These are phyloP conservation scores for Meliscaeva auricollis DNA, from an alignment of 2,888 invertebrate species.

Conservation along the genomic window DNA sequence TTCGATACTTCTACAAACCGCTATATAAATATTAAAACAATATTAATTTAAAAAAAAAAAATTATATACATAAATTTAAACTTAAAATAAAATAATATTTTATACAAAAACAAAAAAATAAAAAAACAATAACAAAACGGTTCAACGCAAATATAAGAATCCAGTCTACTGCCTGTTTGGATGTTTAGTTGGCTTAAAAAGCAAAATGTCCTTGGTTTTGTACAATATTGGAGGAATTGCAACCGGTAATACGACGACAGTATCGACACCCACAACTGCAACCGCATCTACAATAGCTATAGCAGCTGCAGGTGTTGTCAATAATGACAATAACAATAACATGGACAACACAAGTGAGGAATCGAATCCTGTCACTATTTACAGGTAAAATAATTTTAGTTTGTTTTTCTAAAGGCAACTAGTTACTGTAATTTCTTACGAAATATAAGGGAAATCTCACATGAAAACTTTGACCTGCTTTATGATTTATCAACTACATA, in stretches of 20 bases:
- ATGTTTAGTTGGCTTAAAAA: conserved; percentile 64
- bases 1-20: conserved; percentile 66
- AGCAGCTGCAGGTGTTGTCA: conserved; percentile 64
- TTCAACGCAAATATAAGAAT: conserved; percentile 63
- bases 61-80: conserved; percentile 11
- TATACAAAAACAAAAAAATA: conserved; percentile 39
- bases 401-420: background rate
- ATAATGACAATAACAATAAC: conserved; percentile 88
- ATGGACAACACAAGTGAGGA: conserved; percentile 94
- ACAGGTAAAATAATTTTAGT: conserved; percentile 92
- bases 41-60: conserved; percentile 4
- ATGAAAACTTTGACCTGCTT: too few relatives aligned
- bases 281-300: conserved; percentile 72
- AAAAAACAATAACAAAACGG: conserved; percentile 56
- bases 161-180: conserved; percentile 65
- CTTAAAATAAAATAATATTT: conserved; percentile 39
- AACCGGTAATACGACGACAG: conserved; percentile 78
- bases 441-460: too few relatives aligned
- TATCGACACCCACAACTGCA: conserved; percentile 78
- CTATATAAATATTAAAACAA: conserved; percentile 35
- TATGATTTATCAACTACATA: too few relatives aligned
- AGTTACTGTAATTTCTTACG: too few relatives aligned
- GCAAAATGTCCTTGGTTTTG: conserved; percentile 70
- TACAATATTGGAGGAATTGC: conserved; percentile 68
- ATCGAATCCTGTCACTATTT: conserved; percentile 94